Evolutionary conservation across 2,888 invertebrate species (phyloP), one percentile per base, ranked within the genome.

Genomic region (Iselma pallidipennis): DNA sequence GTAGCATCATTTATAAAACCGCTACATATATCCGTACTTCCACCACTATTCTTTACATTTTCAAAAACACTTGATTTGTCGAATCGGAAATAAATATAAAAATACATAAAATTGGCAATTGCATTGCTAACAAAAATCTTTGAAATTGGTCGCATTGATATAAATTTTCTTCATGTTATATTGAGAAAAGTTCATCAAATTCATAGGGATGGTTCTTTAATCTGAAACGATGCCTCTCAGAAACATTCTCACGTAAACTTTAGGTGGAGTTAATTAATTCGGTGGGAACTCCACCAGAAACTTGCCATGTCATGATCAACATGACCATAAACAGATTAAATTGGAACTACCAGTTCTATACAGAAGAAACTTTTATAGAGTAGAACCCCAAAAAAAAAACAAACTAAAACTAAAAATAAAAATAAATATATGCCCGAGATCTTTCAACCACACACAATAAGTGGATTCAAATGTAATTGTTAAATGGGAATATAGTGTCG

Each of bases 381-480:
- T n/a, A n/a, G n/a, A n/a, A n/a, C n/a, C n/a, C n/a, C n/a, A n/a
- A n/a, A n/a, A n/a, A n/a, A n/a, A n/a, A n/a, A n/a, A n/a, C n/a
- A 21, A 28, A 16, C 48, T n/a, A 31, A 26, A 53, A 59, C 42
- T 59, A 50, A 55, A 53, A 59, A 59, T 28, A 52, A 23, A 25
- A 42, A 56, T 10, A 19, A 49, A 19, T 29, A 14, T 12, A n/a
- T 16, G 9, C 16, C 16, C 28, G 23, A 37, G 25, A 54, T 26
- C 49, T 53, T 50, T 65, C 55, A 61, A 63, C 56, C 57, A 64
- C 64, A 70, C 69, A 58, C 68, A 65, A 57, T 61, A 59, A 75
- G 75, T 72, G 72, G 71, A 72, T 75, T 75, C 72, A 61, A 71
- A 67, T 73, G 75, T 75, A 72, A 73, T 68, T 70, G 69, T 61